phyloP scores from a whole-genome alignment of 2,113 vertebrate genomes.

The Saguinus imperator region DNA sequence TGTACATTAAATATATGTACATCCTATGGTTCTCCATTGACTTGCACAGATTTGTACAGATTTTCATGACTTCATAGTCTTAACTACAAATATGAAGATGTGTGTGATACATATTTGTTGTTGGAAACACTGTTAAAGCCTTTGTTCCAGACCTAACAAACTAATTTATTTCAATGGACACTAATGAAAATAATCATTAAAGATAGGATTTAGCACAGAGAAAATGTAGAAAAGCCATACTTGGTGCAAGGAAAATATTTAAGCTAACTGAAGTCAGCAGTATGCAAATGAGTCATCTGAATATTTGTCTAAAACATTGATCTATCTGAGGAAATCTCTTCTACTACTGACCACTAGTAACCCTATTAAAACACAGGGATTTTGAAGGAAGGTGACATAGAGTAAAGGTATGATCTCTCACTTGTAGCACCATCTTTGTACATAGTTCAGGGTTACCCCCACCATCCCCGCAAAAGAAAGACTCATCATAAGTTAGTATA shows the following conservation, averaged over 20 bases:
- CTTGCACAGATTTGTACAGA: not conserved
- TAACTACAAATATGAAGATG: conserved; percentile 44
- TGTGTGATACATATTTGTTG: conserved; percentile 52
- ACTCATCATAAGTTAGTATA: not conserved
- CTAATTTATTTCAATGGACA: conserved; percentile 72
- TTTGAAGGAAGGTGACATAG: not conserved
- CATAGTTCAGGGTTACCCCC: not conserved
- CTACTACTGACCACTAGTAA: not conserved
- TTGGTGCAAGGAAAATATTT: conserved; percentile 64
- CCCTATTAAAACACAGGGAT: not conserved
- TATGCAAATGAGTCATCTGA: conserved; percentile 64
- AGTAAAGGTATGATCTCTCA: not conserved
- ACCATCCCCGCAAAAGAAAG: not conserved
- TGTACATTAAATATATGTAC: not conserved
- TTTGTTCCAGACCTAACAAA: conserved; percentile 69
- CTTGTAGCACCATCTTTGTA: not conserved
- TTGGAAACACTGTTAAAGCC: conserved; percentile 72
- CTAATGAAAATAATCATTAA: conserved; percentile 71
- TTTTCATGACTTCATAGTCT: conserved; percentile 44
- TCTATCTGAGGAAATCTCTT: not conserved
- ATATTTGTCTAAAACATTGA: conserved; percentile 47
- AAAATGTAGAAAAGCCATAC: conserved; percentile 49
- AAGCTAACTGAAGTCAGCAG: conserved; percentile 52
- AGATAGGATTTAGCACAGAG: conserved; percentile 22
- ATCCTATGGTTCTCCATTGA: not conserved